Base-by-base conservation (phyloP, 2,888 invertebrate genomes). In the Mesorhabditis sp. region DNA sequence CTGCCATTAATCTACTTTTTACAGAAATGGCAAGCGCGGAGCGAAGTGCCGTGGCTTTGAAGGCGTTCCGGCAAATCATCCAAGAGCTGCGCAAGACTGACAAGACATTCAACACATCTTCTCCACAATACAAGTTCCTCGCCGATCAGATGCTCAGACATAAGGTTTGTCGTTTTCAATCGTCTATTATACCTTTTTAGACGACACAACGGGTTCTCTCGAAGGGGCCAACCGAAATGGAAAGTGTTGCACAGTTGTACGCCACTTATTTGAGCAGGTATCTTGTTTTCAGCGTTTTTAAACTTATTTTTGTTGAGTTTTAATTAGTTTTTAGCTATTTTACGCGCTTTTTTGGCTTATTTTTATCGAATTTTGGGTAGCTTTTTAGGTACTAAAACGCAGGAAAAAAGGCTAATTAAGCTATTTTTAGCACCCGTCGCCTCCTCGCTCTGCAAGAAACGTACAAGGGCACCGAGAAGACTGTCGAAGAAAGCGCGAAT, bases 381-480 rank as follows among this genome's bases (percentile, higher is more conserved):
- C 15, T 15, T 28, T 45, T 41, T 10, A 15, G 7, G 65, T 41
- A 10, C 15, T 10, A 42, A 50, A 3, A 65, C 43, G 15, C 13
- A 7, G 10, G 5, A 66, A 7, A 66, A 43, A 43, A 6, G 4
- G 13, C 13, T 44, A 42, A 28, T 28, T n/a, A 65, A 68, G 66
- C 10, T 62, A 62, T 62, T 10, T 73, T 45, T 70, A 80, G 79
- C 65, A 80, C 77, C 50, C 73, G 77, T 45, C 68, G 75, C 13
- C 75, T 84, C 5, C 70, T 77, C 62, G 82, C 76, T 50, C 74
- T 83, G 5, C 80, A 82, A 66, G 67, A 72, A 5, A 70, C 72
- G 28, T 84, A 83, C 72, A 76, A 74, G 50, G 82, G 83, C 28
- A 79, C 80, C 45, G 82, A 83, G 70, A 75, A 75, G 66, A 74